Evolutionary conservation across 2,113 vertebrate species (phyloP).

Genomic region (Mus musculus): DNA sequence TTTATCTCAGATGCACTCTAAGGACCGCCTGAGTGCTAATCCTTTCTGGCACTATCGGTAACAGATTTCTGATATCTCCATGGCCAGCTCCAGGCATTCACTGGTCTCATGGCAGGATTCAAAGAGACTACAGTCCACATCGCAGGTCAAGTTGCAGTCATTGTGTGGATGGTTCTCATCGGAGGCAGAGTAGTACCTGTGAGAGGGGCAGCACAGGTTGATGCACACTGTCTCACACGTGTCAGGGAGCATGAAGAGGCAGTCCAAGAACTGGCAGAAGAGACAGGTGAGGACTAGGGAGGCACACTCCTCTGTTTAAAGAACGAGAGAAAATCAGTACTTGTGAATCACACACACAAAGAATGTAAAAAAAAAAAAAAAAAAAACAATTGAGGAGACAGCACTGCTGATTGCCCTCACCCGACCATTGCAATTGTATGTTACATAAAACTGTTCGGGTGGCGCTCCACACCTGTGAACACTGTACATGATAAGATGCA

Average conservation of each 20-base stretch:
- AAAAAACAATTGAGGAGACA: not conserved
- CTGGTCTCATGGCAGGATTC: slow-evolving; percentile 89
- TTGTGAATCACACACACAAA: not conserved
- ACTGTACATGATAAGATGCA: not conserved
- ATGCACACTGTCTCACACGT: slow-evolving; percentile 86
- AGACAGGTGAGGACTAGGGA: slow-evolving; percentile 90
- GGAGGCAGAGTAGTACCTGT: slow-evolving; percentile 86
- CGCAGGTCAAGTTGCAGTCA: slow-evolving; percentile 88
- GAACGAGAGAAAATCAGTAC: slow-evolving; percentile 56
- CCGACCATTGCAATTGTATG: no score
- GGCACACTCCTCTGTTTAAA: slow-evolving; percentile 88
- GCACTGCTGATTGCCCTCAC: not conserved
- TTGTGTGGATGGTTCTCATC: slow-evolving; percentile 77
- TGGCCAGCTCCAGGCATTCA: slow-evolving; percentile 90
- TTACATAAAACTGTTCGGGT: no score
- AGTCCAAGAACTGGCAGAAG: slow-evolving; percentile 91
- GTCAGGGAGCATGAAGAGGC: slow-evolving; percentile 90
- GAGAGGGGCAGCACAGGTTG: slow-evolving; percentile 87
- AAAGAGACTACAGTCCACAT: slow-evolving; percentile 89
- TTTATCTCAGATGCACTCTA: slow-evolving; percentile 2
- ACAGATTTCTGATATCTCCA: slow-evolving; percentile 91
- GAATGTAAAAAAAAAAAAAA: no score
- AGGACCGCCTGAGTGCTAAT: not conserved
- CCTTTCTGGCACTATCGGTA: slow-evolving; percentile 82
- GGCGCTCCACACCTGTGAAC: not conserved